Conservation (phyloP, 2,888 invertebrate species). For the Eurytoma californica region DNA sequence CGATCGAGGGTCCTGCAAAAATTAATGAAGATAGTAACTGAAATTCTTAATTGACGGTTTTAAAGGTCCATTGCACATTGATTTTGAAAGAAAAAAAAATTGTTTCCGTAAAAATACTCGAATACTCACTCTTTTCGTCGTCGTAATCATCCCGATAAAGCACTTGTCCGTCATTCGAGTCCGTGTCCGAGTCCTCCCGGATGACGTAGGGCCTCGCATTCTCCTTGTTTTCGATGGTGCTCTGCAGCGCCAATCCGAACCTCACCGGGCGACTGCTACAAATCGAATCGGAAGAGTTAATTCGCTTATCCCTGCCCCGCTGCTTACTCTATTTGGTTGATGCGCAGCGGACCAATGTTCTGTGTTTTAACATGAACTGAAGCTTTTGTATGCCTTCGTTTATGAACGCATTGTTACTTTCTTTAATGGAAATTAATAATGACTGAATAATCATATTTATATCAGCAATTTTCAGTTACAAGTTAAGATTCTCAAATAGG, state of each 20-base stretch:
- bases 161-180: constrained; percentile 80
- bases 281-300: constrained; percentile 54
- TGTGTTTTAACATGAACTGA: constrained; percentile 15
- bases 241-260: constrained; percentile 84
- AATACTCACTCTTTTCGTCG: constrained; percentile 78
- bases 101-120: no score
- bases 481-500: no score
- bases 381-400: background rate
- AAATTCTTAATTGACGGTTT: background rate
- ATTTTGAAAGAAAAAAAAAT: no score
- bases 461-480: background rate
- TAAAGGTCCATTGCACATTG: no score
- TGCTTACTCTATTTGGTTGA: constrained; percentile 16
- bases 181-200: constrained; percentile 79
- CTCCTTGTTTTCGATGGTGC: constrained; percentile 90
- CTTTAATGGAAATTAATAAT: no score
- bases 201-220: constrained; percentile 88
- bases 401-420: background rate
- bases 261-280: constrained; percentile 87
- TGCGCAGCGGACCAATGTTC: constrained; percentile 11
- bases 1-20: no score
- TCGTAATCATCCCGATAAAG: constrained; percentile 85
- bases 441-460: background rate
- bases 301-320: background rate
- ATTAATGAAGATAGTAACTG: no score